A percentile compares a stretch with the other conserved stretches of the same genome.
These are phyloP conservation scores for Macrobrachium nipponense DNA, from an alignment of 1,140 invertebrate genomes.

Conservation along the genomic window DNA sequence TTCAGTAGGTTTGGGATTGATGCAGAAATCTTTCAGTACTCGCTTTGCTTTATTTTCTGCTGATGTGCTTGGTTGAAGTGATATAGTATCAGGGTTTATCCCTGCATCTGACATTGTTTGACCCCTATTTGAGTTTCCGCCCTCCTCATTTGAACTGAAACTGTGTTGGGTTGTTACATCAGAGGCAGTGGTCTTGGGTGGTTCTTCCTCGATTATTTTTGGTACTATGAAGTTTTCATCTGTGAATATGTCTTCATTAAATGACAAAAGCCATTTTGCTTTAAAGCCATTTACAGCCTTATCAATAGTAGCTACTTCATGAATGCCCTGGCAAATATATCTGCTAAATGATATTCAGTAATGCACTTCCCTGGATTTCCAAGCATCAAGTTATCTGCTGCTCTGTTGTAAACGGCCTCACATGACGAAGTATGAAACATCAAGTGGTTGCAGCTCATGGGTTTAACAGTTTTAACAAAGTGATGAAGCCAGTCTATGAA, in stretches of 20 bases:
- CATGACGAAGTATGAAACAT: constrained; percentile 68
- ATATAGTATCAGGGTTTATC: background rate
- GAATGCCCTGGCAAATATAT: constrained; percentile 66
- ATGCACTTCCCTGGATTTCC: constrained; percentile 45
- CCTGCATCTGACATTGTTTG: too few relatives aligned
- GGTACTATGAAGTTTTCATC: constrained; percentile 61
- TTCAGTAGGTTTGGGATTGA: constrained; percentile 17
- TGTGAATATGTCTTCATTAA: constrained; percentile 66
- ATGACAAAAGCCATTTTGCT: too few relatives aligned
- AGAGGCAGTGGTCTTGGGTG: background rate
- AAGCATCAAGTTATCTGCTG: constrained; percentile 29
- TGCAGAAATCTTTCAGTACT: constrained; percentile 8
- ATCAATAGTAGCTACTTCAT: constrained; percentile 66
- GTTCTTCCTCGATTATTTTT: background rate
- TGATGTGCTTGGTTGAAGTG: constrained; percentile 22
- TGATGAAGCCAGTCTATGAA: too few relatives aligned
- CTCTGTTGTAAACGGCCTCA: constrained; percentile 65
- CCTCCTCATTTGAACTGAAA: too few relatives aligned
- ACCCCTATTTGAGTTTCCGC: too few relatives aligned
- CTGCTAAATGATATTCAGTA: constrained; percentile 60
- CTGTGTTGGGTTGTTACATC: too few relatives aligned
- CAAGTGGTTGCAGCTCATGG: constrained; percentile 68
- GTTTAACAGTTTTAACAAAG: too few relatives aligned
- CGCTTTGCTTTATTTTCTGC: background rate
- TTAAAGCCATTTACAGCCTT: constrained; percentile 68